These are phyloP conservation scores for Orcinus orca DNA, from an alignment of 2,113 vertebrate genomes.

Conservation along the genomic window DNA sequence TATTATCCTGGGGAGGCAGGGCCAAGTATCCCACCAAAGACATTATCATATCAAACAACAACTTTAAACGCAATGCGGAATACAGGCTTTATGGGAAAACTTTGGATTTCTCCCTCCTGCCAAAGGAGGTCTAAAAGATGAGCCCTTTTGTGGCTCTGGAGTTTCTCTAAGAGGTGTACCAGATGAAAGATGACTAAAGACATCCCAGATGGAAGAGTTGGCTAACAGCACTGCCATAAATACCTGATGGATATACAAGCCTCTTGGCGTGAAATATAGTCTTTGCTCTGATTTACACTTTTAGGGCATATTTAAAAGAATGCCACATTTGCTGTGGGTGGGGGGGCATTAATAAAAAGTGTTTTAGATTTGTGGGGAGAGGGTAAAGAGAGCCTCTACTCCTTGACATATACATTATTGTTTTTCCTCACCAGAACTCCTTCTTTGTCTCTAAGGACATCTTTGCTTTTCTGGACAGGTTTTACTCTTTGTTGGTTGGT, in stretches of 20 bases:
- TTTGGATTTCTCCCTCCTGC: conserved; percentile 18
- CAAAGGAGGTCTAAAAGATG: conserved; percentile 51
- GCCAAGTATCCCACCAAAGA: neutral
- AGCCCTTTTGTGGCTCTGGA: conserved; percentile 7
- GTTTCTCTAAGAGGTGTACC: conserved; percentile 38
- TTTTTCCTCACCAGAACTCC: neutral
- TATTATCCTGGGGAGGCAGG: conserved; percentile 44
- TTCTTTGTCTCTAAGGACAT: neutral
- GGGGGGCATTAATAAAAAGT: neutral
- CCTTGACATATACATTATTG: neutral
- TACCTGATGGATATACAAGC: conserved; percentile 41
- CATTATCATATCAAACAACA: conserved; percentile 54
- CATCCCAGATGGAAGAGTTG: conserved; percentile 47
- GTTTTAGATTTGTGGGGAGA: neutral
- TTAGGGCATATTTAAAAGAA: conserved; percentile 34
- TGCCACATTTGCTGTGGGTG: neutral
- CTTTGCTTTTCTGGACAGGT: neutral
- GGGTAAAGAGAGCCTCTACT: neutral
- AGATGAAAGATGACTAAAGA: conserved; percentile 50
- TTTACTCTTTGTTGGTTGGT: neutral
- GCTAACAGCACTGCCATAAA: conserved; percentile 43
- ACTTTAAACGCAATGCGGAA: conserved; percentile 3
- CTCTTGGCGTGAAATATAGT: conserved; percentile 7
- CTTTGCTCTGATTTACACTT: conserved; percentile 45
- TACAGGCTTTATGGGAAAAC: conserved; percentile 50